Base-by-base conservation (phyloP, 1,140 invertebrate genomes). In the Papilio glaucus region DNA sequence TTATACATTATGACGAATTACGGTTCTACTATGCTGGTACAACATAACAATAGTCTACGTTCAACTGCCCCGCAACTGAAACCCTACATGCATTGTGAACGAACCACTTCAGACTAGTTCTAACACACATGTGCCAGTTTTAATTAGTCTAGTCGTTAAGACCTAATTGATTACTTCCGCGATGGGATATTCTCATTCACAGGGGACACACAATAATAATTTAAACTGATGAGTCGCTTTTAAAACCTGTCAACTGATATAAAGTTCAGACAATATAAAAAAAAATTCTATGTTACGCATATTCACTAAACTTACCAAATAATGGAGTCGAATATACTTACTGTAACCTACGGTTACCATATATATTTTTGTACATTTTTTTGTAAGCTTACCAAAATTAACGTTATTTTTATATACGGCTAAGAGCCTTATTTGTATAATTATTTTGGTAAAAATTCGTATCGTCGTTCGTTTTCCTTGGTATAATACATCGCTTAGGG, bases 111-210 rank as follows among this genome's bases (percentile, higher is more conserved):
- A 13, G 37, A 74, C 72, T 18, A 70, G 53, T 71, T 70, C 15
- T 75, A 71, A 10, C 72, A 24, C 62, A 60, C 74, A 63, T 37
- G 61, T 24, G 71, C 70, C 69, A 75, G 75, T 76, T 81, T 75
- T 73, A 83, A 79, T 80, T 78, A 63, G 38, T 38, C 21, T 12
- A 41, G 72, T 78, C 77, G 77, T 74, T 79, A 72, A 68, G 37
- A 33, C 45, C 67, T 81, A 81, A 83, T 83, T 81, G 77, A 72
- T 77, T 53, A 65, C 78, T 80, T 85, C 81, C 83, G 77, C 72
- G 45, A 78, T 74, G 65, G 71, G 60, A 77, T 72, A 72, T 37
- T 26, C 45, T 29, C 42, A 21, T 67, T 67, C 8, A 18, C 4
- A 18, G 5, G 8, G 18, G 33, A 18, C n/a, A 33, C 13, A 53